Percentiles rank a stretch among this genome's conserved stretches.
Evolutionary conservation across 2,113 vertebrate genomes (phyloP).

Genomic region (Nerophis ophidion): DNA sequence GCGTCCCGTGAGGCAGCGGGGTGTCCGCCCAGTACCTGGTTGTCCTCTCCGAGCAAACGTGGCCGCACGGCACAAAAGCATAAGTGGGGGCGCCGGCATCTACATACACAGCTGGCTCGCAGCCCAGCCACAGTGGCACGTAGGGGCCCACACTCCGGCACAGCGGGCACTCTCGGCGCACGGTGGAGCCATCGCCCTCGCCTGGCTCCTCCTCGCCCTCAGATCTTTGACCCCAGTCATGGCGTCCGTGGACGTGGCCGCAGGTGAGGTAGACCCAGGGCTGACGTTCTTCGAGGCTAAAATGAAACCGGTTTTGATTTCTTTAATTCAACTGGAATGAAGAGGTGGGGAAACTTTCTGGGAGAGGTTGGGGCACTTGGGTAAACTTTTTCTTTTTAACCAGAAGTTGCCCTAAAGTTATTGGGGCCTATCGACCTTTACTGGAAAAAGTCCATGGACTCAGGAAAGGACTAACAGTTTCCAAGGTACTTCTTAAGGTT

Average conservation of each 20-base stretch:
- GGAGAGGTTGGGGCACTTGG: too few species aligned
- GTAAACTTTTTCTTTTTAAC: too few species aligned
- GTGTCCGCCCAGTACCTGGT: constrained; percentile 93
- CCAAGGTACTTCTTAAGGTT: too few species aligned
- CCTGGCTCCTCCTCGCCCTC: constrained; percentile 46
- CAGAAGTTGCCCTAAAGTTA: too few species aligned
- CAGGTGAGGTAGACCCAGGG: constrained; percentile 96
- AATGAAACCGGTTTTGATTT: background rate
- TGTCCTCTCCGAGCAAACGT: constrained; percentile 94
- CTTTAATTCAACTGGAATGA: too few species aligned
- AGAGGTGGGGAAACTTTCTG: too few species aligned
- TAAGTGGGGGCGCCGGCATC: constrained; percentile 91
- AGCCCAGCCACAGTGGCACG: constrained; percentile 94
- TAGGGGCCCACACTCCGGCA: constrained; percentile 92
- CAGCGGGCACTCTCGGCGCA: constrained; percentile 89
- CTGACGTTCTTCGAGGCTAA: constrained; percentile 93
- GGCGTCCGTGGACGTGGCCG: constrained; percentile 93
- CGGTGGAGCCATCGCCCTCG: constrained; percentile 52
- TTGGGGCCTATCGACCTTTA: too few species aligned
- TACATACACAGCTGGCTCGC: constrained; percentile 89
- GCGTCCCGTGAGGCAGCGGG: constrained; percentile 91
- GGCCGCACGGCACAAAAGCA: constrained; percentile 89
- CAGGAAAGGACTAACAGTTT: too few species aligned
- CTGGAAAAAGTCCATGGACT: too few species aligned
- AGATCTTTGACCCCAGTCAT: constrained; percentile 84